Conservation (phyloP, 1,140 invertebrate species). For the Colletes latitarsis region DNA sequence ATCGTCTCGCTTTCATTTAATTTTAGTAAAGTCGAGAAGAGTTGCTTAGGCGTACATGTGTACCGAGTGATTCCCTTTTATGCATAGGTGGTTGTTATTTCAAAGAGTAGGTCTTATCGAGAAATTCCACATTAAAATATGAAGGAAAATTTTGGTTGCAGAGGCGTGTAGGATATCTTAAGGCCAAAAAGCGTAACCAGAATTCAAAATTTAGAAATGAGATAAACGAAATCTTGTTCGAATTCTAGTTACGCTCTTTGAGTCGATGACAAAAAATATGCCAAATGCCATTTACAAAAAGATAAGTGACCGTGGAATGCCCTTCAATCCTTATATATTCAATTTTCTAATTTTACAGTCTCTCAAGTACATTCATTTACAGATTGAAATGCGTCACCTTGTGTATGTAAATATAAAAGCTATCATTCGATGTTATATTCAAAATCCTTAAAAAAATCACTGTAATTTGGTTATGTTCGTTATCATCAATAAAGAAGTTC, state of each 20-base stretch:
- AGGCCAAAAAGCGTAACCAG: too few relatives aligned
- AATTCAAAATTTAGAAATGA: neutral
- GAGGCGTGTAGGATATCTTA: neutral
- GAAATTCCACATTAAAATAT: neutral
- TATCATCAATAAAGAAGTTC: neutral
- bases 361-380: neutral
- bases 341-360: neutral
- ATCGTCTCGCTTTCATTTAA: neutral
- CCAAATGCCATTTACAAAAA: neutral
- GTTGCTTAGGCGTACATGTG: neutral
- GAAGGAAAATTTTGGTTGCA: neutral
- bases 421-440: neutral
- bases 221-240: too few relatives aligned
- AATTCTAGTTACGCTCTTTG: neutral
- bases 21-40: neutral
- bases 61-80: neutral
- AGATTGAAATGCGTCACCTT: neutral
- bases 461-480: neutral
- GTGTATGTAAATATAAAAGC: constrained; percentile 23
- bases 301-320: neutral
- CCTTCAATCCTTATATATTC: neutral
- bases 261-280: neutral
- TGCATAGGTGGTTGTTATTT: neutral
- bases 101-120: neutral
- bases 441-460: neutral